Evolutionary conservation across 2,888 invertebrate genomes (phyloP).

Genomic region (Lathronympha strigana): DNA sequence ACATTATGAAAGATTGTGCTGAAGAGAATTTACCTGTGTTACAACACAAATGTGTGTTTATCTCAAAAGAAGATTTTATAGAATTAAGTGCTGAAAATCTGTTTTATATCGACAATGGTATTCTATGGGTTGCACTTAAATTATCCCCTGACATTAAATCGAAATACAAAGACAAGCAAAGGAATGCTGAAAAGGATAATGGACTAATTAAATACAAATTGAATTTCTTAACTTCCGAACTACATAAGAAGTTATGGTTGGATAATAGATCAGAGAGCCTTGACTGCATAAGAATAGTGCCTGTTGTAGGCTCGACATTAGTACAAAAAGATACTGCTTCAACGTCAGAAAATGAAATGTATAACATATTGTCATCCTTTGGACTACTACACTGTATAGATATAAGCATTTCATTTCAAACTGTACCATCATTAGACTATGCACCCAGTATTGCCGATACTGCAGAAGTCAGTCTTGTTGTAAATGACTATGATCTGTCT

Average conservation of each 20-base stretch:
- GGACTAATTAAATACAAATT: slow-evolving; percentile 59
- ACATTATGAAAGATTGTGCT: slow-evolving; percentile 58
- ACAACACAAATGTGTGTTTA: slow-evolving; percentile 69
- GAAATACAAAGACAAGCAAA: slow-evolving; percentile 54
- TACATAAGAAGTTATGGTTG: slow-evolving; percentile 71
- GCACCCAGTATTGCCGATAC: slow-evolving; percentile 72
- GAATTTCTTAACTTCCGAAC: slow-evolving; percentile 66
- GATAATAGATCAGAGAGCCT: slow-evolving; percentile 51
- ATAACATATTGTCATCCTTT: slow-evolving; percentile 64
- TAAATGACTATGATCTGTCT: slow-evolving; percentile 73
- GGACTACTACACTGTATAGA: slow-evolving; percentile 55
- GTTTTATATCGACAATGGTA: slow-evolving; percentile 75
- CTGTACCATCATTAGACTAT: slow-evolving; percentile 66
- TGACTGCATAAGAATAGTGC: slow-evolving; percentile 68
- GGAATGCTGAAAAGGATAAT: slow-evolving; percentile 48
- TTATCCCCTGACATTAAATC: slow-evolving; percentile 60
- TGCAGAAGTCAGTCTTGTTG: slow-evolving; percentile 71
- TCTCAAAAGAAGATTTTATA: slow-evolving; percentile 70
- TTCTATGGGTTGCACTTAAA: slow-evolving; percentile 73
- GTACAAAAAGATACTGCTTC: slow-evolving; percentile 60
- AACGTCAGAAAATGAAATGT: slow-evolving; percentile 68
- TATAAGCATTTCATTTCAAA: slow-evolving; percentile 66
- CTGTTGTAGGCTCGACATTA: slow-evolving; percentile 65
- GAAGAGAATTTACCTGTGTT: slow-evolving; percentile 63
- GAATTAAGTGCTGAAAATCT: slow-evolving; percentile 75